Evolutionary conservation across 92 coral and sea anemone genomes (phyloP).

Genomic region (Siderastrea radians): DNA sequence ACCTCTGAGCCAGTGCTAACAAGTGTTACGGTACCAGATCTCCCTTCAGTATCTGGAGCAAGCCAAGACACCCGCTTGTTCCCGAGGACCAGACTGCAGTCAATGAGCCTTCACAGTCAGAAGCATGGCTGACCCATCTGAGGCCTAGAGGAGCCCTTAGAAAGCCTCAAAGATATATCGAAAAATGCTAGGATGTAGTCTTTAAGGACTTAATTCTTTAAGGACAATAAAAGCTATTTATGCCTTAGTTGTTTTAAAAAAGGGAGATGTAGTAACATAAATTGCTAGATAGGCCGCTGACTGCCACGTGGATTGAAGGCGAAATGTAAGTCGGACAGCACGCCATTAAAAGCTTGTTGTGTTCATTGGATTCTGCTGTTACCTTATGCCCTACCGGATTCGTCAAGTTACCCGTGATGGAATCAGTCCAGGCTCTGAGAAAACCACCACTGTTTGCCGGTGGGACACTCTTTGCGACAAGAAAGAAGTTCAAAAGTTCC

Average conservation of each 20-base stretch:
- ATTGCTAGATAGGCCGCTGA: too few relatives aligned
- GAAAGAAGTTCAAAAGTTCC: constrained; percentile 58
- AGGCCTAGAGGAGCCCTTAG: neutral
- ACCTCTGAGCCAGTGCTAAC: neutral
- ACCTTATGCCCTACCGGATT: neutral
- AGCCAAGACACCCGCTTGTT: neutral
- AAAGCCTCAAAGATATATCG: too few relatives aligned
- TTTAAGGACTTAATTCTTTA: too few relatives aligned
- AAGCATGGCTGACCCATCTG: neutral
- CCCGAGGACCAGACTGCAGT: neutral
- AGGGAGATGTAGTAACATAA: too few relatives aligned
- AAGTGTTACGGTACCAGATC: neutral
- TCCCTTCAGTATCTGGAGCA: neutral
- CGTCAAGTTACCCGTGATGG: constrained; percentile 16
- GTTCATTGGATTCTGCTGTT: neutral
- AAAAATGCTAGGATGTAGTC: too few relatives aligned
- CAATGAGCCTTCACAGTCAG: neutral
- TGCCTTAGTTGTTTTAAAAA: too few relatives aligned
- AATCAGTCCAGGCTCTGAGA: constrained; percentile 35
- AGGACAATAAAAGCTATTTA: too few relatives aligned
- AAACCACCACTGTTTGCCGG: constrained; percentile 20
- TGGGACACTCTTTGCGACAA: constrained; percentile 42
- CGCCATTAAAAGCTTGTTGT: neutral
- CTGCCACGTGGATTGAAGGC: too few relatives aligned
- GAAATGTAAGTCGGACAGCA: too few relatives aligned